Base-by-base conservation (phyloP, 2,797 vertebrate species). In the Holocentrus rufus region DNA sequence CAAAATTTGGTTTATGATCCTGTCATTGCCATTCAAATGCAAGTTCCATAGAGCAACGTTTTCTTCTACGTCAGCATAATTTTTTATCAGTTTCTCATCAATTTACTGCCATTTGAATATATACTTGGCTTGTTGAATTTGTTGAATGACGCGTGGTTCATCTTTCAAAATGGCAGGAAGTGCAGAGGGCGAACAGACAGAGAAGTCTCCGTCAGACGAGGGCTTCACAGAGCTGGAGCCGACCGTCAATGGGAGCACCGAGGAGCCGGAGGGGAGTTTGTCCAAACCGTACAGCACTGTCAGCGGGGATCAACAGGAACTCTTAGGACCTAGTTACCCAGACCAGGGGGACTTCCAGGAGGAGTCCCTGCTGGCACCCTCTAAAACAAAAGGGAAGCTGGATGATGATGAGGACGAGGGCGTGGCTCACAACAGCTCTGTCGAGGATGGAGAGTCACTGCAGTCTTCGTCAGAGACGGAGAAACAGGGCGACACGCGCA, bases 141-240 rank as follows among this genome's bases (percentile, higher is more conserved):
- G 15, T 5, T 15, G 4, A 46, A 5, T 15, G 3, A 15, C 1
- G 44, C 47, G 3, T 22, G n/a, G n/a, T 63, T 53, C 4, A 15
- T 68, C 25, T 22, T 62, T 79, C 8, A 30, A 47, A 36, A 65
- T 47, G 25, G 18, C 59, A 84, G 85, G 61, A 27, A 79, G 65
- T 22, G 81, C 89, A 49, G 91, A 90, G 30, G 82, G 82, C 2
- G 87, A 93, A 73, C 93, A 91, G 74, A 92, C 94, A 70, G 95
- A 95, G 84, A 95, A 94, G 85, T 94, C 92, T 1, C 92, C 92
- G 7, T 91, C 94, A 7, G 95, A 96, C 7, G 93, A 95, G 85
- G 95, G 95, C n/a, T 96, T 97, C 49, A 93, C 93, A 18, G 95
- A 97, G 53, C 86, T 98, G 81, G 95, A 96, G 90, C 92, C 95